Evolutionary conservation across 1,140 invertebrate species (phyloP).

Genomic region (Coenobita brevimanus): DNA sequence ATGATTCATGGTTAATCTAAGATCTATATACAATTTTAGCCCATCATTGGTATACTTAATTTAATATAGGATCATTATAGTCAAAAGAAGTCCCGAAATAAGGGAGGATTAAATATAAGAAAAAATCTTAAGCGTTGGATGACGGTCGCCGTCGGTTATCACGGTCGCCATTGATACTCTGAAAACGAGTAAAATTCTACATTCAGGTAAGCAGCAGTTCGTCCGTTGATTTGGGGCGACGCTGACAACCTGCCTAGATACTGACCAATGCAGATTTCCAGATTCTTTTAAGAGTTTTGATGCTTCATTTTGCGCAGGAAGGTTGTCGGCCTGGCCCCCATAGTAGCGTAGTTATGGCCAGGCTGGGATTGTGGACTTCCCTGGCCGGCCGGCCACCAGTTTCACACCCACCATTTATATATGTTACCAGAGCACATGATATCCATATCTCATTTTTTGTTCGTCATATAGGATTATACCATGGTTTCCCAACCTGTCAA

Average conservation of each 20-base stretch:
- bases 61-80: constrained; percentile 5
- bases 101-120: constrained; percentile 22
- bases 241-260: background rate
- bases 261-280: background rate
- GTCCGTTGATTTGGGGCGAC: background rate
- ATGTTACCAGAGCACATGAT: no score
- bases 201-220: constrained; percentile 33
- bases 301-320: background rate
- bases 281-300: no score
- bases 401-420: no score
- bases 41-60: background rate
- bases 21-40: background rate
- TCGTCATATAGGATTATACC: no score
- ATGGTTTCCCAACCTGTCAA: no score
- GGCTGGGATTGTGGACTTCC: background rate
- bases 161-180: constrained; percentile 39
- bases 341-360: background rate
- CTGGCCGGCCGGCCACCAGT: no score
- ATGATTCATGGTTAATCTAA: constrained; percentile 40
- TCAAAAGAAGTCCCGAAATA: constrained; percentile 26
- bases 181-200: constrained; percentile 11
- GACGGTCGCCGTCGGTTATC: constrained; percentile 44
- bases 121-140: constrained; percentile 23
- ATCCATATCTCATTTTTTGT: no score
- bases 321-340: constrained; percentile 12